Evolutionary conservation across 2,888 invertebrate species (phyloP), one percentile per base, ranked within the genome.

Genomic region (Diadegma fenestrale): DNA sequence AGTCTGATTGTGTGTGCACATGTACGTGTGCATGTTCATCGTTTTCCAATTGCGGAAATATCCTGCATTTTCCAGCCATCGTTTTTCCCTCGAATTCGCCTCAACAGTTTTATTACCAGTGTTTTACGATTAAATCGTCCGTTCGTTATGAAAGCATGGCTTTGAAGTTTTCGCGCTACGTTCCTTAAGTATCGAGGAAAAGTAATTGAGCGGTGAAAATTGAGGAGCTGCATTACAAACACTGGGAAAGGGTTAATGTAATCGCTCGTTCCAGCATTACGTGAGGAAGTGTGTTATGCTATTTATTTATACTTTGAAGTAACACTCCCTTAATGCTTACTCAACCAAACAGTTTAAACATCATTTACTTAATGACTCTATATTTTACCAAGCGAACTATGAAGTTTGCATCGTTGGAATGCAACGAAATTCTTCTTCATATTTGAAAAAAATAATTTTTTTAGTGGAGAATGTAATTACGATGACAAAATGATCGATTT

Each of bases 1-100:
- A 64, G 22, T 48, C 30, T 14, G 8, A 22, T 26, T 14, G 54
- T 43, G 37, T 37, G 54, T 43, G 37, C 10, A 10, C 54, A 10
- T 41, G 19, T 54, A 8, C 14, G n/a, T 54, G 12, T 54, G 26
- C 17, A 17, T 17, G 41, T 54, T 41, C 19, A 43, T 61, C 61
- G 69, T 61, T 79, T 69, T 71, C 71, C 64, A 71, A 71, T 77
- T 33, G 45, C 33, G 48, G 61, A n/a, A 58, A 61, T 79, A 71
- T 71, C 48, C 17, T 17, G 17, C 61, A 43, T 33, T 19, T 54
- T 54, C 3, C 54, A 54, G 10, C 10, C 61, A 79, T 61, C 69
- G 41, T 58, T 30, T 54, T 58, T 41, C 33, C 45, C 61, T 26
- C 19, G 64, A 22, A 69, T 37, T 41, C 69, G 30, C 30, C 58